Base-by-base conservation (phyloP, 2,113 vertebrate genomes). In the Collichthys lucidus region DNA sequence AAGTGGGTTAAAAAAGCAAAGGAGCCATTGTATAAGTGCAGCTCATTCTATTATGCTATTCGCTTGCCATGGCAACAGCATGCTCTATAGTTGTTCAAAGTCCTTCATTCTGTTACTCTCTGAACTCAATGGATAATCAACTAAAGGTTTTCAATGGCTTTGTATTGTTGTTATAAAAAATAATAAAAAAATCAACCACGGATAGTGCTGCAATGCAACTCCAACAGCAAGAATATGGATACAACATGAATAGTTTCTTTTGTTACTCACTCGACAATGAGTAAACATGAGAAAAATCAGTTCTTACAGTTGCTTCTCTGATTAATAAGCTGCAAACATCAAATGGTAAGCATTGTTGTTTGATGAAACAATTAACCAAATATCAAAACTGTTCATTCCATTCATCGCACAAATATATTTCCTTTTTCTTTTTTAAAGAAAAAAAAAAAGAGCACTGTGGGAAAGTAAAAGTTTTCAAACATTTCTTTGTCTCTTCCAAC, bases 1-100 rank as follows among this genome's bases (percentile, higher is more conserved):
- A 60, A 57, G 31, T 8, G 61, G 68, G 68, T 76, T 85, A 71
- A 84, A 79, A 88, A 80, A 86, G 68, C 60, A 65, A 68, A 77
- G 80, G 50, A 40, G 76, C 62, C 50, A 85, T 88, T 89, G 81
- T 85, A 65, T 64, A 55, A 35, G 59, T 56, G 31, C 29, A 65
- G 67, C 55, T 85, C 68, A n/a, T 62, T 82, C 87, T 68, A 44
- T 90, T 88, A 75, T 77, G 52, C 35, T 20, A 26, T 70, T 42
- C 42, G 15, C 59, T 92, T 44, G 55, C 89, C 85, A 93, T 92
- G 86, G 86, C 82, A 93, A 90, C 90, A 77, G 60, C 68, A 78
- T 73, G 71, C 84, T 79, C n/a, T 49, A 73, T 55, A 64, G 12
- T 55, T 26, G 64, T 69, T 64, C 12, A 1, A 67, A 79, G 56